Conservation (phyloP, 2,797 vertebrate genomes). For the Champsocephalus gunnari region DNA sequence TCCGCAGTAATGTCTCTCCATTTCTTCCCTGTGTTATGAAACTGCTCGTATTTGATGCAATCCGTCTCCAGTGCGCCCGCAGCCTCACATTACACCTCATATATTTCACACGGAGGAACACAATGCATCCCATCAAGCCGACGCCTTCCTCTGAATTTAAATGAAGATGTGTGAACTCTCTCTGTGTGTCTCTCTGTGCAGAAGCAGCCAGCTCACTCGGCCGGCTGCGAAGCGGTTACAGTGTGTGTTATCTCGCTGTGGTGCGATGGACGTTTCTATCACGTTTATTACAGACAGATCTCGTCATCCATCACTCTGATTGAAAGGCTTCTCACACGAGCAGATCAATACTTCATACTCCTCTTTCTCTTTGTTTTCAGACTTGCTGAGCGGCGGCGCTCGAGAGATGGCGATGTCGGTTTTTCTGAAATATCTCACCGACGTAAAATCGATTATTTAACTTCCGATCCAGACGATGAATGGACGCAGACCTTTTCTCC, state of each 20-base stretch:
- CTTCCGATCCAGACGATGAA: neutral
- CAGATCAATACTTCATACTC: constrained; percentile 5
- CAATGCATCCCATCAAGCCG: neutral
- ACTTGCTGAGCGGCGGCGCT: neutral
- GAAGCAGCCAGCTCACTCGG: neutral
- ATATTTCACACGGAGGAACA: neutral
- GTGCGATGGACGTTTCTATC: neutral
- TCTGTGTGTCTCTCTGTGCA: neutral
- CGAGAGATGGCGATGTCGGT: no score
- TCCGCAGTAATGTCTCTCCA: neutral
- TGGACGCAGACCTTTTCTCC: neutral
- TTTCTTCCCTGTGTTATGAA: constrained; percentile 5
- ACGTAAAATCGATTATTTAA: neutral
- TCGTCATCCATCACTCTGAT: constrained; percentile 27
- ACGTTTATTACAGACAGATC: constrained; percentile 32
- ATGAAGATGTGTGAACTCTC: constrained; percentile 11
- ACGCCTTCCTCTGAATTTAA: constrained; percentile 25
- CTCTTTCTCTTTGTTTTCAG: neutral
- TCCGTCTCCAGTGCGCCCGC: neutral
- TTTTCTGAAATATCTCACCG: neutral
- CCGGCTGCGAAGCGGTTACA: neutral
- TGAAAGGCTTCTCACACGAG: constrained; percentile 17
- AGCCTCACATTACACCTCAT: neutral
- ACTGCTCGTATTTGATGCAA: neutral
- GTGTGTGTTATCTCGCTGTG: constrained; percentile 3